phyloP scores from a whole-genome alignment of 2,797 vertebrate genomes.

The Hypotaenidia philippensis region DNA sequence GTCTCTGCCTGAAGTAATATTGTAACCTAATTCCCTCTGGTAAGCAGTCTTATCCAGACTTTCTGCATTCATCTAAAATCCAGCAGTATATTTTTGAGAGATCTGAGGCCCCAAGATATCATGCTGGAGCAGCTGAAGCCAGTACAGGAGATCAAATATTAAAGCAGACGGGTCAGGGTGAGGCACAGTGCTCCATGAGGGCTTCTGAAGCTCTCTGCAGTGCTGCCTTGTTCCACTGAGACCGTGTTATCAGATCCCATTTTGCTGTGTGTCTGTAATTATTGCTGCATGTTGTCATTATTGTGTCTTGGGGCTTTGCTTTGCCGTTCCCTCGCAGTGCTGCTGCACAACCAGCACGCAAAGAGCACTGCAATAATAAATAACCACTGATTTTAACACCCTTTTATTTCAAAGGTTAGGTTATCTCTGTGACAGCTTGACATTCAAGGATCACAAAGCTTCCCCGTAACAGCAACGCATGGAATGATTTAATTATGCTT shows the following conservation, averaged over 20 bases:
- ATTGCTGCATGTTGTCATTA: neutral
- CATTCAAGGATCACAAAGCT: slow-evolving; percentile 63
- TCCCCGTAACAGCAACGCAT: neutral
- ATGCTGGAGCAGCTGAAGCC: neutral
- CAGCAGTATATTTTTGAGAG: neutral
- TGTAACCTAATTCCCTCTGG: slow-evolving; percentile 15
- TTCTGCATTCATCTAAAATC: neutral
- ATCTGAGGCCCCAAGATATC: neutral
- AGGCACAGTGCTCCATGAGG: neutral
- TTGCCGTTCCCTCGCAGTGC: neutral
- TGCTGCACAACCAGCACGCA: neutral
- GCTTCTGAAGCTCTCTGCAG: neutral
- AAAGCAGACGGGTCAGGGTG: neutral
- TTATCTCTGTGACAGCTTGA: neutral
- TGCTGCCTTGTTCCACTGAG: neutral
- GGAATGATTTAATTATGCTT: slow-evolving; percentile 36
- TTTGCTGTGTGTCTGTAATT: neutral
- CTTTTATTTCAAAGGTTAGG: slow-evolving; percentile 7
- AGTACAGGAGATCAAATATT: slow-evolving; percentile 3
- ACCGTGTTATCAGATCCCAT: neutral
- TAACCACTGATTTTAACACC: neutral
- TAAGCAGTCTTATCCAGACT: neutral
- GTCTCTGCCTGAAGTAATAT: neutral
- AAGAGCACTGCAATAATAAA: neutral
- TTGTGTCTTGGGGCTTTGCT: neutral